Evolutionary conservation across 2,797 vertebrate species (phyloP).

Genomic region (Adrianichthys oophorus): DNA sequence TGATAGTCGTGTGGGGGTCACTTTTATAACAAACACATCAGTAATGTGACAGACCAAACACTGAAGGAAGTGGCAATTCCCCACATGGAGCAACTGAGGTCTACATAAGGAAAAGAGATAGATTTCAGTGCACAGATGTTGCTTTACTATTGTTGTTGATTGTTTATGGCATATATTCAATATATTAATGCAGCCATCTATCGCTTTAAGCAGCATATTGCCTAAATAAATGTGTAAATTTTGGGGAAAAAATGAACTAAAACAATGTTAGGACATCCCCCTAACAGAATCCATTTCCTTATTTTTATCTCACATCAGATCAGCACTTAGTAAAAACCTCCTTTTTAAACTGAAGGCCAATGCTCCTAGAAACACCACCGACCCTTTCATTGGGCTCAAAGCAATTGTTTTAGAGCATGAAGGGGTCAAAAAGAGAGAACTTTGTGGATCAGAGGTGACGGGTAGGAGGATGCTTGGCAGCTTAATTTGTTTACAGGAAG

Average conservation of each 20-base stretch:
- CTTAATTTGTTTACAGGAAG: slow-evolving; percentile 81
- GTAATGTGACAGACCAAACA: neutral
- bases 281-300: slow-evolving; percentile 37
- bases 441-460: slow-evolving; percentile 66
- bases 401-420: slow-evolving; percentile 56
- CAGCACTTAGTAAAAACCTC: slow-evolving; percentile 37
- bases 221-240: too few species aligned
- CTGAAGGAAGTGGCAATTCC: neutral
- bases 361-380: slow-evolving; percentile 45
- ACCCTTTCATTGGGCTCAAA: slow-evolving; percentile 51
- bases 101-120: too few species aligned
- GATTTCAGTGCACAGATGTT: too few species aligned
- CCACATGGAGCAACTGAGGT: too few species aligned
- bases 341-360: slow-evolving; percentile 46
- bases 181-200: too few species aligned
- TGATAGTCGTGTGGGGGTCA: neutral
- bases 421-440: slow-evolving; percentile 67
- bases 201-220: too few species aligned
- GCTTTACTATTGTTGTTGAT: too few species aligned
- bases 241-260: neutral
- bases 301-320: slow-evolving; percentile 40
- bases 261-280: slow-evolving; percentile 13
- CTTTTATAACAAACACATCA: neutral
- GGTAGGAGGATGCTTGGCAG: slow-evolving; percentile 69
- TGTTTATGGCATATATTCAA: too few species aligned